Evolutionary conservation across 2,797 vertebrate genomes (phyloP).

Genomic region (Nyctalus aviator): DNA sequence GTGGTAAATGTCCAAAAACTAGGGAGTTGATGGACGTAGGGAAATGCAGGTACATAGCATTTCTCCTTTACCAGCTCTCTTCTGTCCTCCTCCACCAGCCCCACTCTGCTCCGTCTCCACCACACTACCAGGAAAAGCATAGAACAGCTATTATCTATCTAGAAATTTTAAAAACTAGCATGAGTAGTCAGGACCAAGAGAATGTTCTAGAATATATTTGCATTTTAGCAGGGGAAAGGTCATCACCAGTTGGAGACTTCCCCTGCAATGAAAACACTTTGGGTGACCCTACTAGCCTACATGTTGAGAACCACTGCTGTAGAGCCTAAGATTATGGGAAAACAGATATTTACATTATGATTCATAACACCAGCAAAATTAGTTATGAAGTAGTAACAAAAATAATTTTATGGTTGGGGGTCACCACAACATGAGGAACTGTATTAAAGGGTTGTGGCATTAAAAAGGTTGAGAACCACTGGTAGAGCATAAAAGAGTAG

Average conservation of each 20-base stretch:
- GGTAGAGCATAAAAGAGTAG: neutral
- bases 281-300: too few species aligned
- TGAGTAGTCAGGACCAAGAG: neutral
- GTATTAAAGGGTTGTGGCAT: too few species aligned
- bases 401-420: too few species aligned
- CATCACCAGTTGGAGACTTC: neutral
- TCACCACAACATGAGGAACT: too few species aligned
- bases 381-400: too few species aligned
- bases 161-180: neutral
- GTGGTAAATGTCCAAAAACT: too few species aligned
- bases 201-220: neutral
- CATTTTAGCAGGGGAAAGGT: neutral
- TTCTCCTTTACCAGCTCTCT: neutral
- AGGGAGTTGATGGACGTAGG: rapidly evolving
- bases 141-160: neutral
- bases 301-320: too few species aligned
- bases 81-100: neutral
- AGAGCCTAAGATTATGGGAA: too few species aligned
- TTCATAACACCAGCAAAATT: too few species aligned
- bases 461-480: too few species aligned
- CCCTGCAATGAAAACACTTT: neutral
- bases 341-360: too few species aligned
- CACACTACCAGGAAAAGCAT: neutral
- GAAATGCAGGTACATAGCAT: neutral
- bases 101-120: neutral